A percentile compares a stretch with the other conserved stretches of the same genome.
These are phyloP conservation scores for Solenopsis invicta DNA, from an alignment of 1,140 invertebrate genomes.

Conservation along the genomic window DNA sequence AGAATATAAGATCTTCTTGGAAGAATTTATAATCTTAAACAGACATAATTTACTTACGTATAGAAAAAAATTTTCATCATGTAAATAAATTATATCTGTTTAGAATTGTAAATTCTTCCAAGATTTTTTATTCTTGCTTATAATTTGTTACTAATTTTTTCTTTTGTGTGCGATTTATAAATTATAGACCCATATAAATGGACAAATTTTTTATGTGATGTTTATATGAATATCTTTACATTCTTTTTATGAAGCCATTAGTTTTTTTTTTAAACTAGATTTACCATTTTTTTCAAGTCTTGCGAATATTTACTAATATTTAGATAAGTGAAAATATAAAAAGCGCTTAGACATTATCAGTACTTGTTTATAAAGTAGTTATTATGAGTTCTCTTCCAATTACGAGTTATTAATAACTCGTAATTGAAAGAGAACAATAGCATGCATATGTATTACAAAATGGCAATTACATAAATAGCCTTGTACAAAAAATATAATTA, in stretches of 20 bases:
- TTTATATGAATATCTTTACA: neutral
- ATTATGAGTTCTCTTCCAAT: too few relatives aligned
- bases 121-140: too few relatives aligned
- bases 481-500: neutral
- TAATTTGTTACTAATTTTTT: too few relatives aligned
- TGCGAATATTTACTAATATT: slow-evolving; percentile 8
- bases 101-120: too few relatives aligned
- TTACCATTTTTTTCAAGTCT: neutral
- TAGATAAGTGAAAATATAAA: neutral
- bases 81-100: too few relatives aligned
- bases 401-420: too few relatives aligned
- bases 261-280: neutral
- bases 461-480: neutral
- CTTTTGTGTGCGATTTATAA: too few relatives aligned
- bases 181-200: neutral
- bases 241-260: neutral
- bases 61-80: too few relatives aligned
- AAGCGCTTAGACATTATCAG: neutral
- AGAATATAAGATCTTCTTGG: too few relatives aligned
- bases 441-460: neutral
- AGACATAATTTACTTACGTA: too few relatives aligned
- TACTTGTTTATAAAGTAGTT: neutral
- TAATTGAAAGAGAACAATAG: neutral
- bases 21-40: too few relatives aligned
- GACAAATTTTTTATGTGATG: neutral